These are phyloP conservation scores for Galaxias olidus DNA, from an alignment of 2,797 vertebrate species.

Conservation along the genomic window DNA sequence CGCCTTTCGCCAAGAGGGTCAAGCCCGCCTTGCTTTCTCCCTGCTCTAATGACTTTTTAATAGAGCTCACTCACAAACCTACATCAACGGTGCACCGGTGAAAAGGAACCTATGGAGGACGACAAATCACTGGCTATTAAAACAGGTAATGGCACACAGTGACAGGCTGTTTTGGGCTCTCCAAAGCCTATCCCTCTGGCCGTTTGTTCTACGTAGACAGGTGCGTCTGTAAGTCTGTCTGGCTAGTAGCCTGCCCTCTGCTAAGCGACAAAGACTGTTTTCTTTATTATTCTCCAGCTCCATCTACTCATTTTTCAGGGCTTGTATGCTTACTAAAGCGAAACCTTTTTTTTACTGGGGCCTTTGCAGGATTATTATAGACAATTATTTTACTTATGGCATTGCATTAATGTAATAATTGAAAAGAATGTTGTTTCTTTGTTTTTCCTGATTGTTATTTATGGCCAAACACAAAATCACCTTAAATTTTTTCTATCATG, in stretches of 20 bases:
- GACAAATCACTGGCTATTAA: conserved; percentile 68
- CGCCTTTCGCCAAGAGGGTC: conserved; percentile 69
- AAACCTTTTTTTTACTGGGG: background rate
- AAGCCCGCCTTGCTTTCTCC: conserved; percentile 69
- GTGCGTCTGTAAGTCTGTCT: background rate
- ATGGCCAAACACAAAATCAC: no score
- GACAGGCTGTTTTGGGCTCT: conserved; percentile 56
- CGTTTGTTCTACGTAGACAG: conserved; percentile 32
- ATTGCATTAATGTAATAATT: no score
- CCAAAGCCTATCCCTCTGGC: conserved; percentile 37
- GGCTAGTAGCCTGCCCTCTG: background rate
- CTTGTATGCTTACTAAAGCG: conserved; percentile 6
- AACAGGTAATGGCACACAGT: conserved; percentile 63
- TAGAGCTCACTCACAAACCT: conserved; percentile 72
- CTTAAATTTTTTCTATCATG: background rate
- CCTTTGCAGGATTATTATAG: background rate
- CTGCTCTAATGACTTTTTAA: conserved; percentile 80
- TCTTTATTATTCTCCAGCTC: conserved; percentile 5
- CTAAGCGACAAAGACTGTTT: background rate
- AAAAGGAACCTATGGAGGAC: conserved; percentile 47
- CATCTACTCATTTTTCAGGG: background rate
- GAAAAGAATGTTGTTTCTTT: no score
- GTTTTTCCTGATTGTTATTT: no score
- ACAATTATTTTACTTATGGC: background rate
- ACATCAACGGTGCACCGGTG: conserved; percentile 50